phyloP scores from a whole-genome alignment of 2,888 invertebrate species.

The Mantis religiosa region DNA sequence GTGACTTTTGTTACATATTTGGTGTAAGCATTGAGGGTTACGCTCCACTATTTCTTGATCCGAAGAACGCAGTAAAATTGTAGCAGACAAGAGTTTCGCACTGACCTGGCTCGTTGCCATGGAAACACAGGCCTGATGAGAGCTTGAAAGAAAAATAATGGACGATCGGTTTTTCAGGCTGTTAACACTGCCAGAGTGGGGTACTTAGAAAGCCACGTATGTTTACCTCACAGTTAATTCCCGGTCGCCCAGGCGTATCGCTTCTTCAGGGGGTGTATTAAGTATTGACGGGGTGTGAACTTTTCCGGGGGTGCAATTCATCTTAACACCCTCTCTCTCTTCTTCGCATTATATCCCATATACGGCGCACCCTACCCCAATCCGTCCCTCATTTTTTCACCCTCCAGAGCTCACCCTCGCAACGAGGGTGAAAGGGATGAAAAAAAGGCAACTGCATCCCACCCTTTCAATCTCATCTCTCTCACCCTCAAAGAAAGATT shows the following conservation, averaged over 20 bases:
- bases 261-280: neutral
- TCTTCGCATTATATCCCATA: neutral
- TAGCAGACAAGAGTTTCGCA: too few species aligned
- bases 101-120: neutral
- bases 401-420: neutral
- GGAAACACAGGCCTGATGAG: neutral
- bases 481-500: conserved; percentile 30
- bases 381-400: neutral
- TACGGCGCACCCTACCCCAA: neutral
- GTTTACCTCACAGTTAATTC: neutral
- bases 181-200: neutral
- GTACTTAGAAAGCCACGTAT: neutral
- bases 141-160: neutral
- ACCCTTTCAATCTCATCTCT: conserved; percentile 9
- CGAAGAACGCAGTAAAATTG: too few species aligned
- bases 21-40: too few species aligned
- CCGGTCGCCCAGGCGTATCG: neutral
- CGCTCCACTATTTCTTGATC: too few species aligned
- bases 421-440: neutral
- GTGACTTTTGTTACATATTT: too few species aligned
- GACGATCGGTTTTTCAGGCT: neutral
- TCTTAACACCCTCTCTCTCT: neutral
- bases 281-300: conserved; percentile 14
- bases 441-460: neutral
- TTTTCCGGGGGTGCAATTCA: neutral